Evolutionary conservation across 2,888 invertebrate genomes (phyloP), one percentile per base, ranked within the genome.

Genomic region (Latrodectus hesperus): DNA sequence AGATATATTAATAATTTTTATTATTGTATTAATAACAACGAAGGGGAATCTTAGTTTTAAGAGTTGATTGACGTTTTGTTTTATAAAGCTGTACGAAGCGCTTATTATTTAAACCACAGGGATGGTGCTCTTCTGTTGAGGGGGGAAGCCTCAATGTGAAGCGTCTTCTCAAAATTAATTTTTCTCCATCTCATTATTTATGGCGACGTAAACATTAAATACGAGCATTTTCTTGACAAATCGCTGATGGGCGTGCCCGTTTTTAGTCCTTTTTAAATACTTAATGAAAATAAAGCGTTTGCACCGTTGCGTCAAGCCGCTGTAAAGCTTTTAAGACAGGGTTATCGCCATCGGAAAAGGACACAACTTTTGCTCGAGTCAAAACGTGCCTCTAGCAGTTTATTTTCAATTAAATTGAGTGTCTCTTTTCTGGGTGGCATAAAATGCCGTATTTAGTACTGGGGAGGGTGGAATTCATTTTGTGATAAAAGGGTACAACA

Each of bases 391-490:
- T 55, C 79, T 17, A 64, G 80, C 72, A 85, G 79, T 85, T 85
- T 78, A 79, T 79, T 85, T 85, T 85, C 85, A 85, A 85, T 85
- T 85, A 85, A 85, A 85, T 79, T 79, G 85, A 85, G 85, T 85
- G 85, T 85, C 85, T 85, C 38, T 38, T 38, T 85, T 85, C 53
- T 79, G 85, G 85, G 85, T 80, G 85, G 85, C 79, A 85, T 84
- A 78, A 84, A 84, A 73, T 78, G 73, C 68, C 53, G 84, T 78
- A 78, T 78, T 78, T 78, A 74, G 81, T 73, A 65, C 12, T 74
- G 67, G 79, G 74, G 55, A 22, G 79, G 85, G 74, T 75, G 79
- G 68, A 82, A 82, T 82, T 82, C 75, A 82, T 82, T 82, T 75
- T 75, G 82, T 82, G 82, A 82, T 82, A 82, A 85, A 85, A 85